phyloP scores from a whole-genome alignment of 1,140 invertebrate genomes.

The Heliconius himera region DNA sequence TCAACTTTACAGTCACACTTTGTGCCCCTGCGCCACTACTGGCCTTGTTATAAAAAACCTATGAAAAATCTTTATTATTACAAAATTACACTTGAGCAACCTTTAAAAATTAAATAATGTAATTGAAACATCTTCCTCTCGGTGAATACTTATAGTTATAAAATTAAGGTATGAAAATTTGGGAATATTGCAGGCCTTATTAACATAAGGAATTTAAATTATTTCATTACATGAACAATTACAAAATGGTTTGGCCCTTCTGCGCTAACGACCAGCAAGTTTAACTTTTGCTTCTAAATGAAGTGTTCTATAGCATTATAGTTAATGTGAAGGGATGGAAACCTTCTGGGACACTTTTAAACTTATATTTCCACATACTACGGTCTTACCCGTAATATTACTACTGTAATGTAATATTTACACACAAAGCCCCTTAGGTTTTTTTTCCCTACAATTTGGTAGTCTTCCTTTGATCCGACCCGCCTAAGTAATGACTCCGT shows the following conservation, averaged over 20 bases:
- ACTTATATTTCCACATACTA: neutral
- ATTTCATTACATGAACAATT: slow-evolving; percentile 9
- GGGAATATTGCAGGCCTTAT: neutral
- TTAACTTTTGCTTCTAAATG: neutral
- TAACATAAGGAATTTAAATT: neutral
- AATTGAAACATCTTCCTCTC: too few species aligned
- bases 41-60: too few species aligned
- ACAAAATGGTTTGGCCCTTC: neutral
- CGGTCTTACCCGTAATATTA: neutral
- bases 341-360: neutral
- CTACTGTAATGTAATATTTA: slow-evolving; percentile 3
- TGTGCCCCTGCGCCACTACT: too few species aligned
- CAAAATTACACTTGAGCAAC: too few species aligned
- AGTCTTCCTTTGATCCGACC: neutral
- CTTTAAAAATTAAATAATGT: too few species aligned
- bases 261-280: neutral
- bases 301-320: neutral
- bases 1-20: too few species aligned
- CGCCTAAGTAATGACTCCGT: neutral
- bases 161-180: neutral
- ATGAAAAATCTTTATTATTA: too few species aligned
- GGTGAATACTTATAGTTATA: too few species aligned
- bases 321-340: neutral
- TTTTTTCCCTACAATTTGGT: slow-evolving; percentile 9
- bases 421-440: neutral